Conservation (phyloP, 2,888 invertebrate genomes). For the Sthenelais limicola region DNA sequence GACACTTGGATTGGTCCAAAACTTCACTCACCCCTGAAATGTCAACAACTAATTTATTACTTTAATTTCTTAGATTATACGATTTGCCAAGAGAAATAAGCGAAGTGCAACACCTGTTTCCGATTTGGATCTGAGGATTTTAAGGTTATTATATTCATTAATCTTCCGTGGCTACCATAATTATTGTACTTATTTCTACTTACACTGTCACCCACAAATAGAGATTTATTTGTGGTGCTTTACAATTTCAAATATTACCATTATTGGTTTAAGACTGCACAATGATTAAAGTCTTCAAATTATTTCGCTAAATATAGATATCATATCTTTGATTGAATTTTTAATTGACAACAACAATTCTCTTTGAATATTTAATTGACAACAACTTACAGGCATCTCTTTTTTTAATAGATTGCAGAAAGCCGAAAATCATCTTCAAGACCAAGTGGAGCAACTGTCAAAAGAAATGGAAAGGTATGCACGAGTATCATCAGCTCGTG, state of each 20-base stretch:
- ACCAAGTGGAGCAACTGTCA: constrained; percentile 44
- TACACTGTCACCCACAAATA: no score
- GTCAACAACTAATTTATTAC: neutral
- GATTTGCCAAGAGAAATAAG: neutral
- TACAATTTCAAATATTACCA: no score
- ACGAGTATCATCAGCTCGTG: neutral
- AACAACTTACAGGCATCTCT: no score
- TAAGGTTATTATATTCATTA: neutral
- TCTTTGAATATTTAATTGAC: no score
- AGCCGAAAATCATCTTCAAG: constrained; percentile 2
- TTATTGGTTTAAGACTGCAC: no score
- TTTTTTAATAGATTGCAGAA: constrained; percentile 44
- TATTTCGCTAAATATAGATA: no score
- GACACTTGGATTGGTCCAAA: neutral
- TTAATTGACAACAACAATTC: no score
- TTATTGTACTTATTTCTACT: no score
- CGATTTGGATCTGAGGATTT: neutral
- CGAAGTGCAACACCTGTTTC: neutral
- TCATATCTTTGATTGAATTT: no score
- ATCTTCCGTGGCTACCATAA: no score
- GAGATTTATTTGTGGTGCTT: no score
- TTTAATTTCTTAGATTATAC: neutral
- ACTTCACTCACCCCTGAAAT: neutral
- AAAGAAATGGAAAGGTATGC: constrained; percentile 43
- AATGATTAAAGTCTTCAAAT: no score